phyloP scores from a whole-genome alignment of 2,113 vertebrate genomes.

The Sialia sialis region DNA sequence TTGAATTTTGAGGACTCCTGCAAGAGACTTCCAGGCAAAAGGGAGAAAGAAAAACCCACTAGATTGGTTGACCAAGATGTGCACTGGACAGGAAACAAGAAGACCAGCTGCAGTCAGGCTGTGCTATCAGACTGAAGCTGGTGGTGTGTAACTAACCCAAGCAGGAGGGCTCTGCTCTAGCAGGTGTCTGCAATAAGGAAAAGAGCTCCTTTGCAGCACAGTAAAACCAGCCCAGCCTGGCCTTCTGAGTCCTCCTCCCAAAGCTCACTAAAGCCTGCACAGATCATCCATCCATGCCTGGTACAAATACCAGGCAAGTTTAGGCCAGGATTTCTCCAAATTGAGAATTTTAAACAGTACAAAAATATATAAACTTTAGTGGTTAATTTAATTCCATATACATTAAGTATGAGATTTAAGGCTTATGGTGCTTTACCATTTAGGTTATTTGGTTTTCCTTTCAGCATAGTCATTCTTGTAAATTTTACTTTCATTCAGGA shows the following conservation, averaged over 20 bases:
- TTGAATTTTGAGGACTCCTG: background rate
- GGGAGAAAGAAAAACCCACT: background rate
- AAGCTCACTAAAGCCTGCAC: background rate
- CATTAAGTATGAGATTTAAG: background rate
- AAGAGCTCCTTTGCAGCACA: background rate
- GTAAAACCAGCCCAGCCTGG: background rate
- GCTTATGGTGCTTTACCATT: background rate
- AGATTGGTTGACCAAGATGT: background rate
- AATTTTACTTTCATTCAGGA: background rate
- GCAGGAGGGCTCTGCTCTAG: background rate
- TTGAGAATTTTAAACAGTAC: background rate
- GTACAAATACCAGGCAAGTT: background rate
- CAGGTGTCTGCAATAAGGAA: background rate
- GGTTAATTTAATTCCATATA: background rate
- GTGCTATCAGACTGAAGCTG: background rate
- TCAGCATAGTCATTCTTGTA: background rate
- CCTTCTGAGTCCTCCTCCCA: background rate
- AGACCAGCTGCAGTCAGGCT: background rate
- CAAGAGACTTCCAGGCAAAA: background rate
- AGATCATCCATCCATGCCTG: background rate
- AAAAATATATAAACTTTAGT: background rate
- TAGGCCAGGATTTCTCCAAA: background rate
- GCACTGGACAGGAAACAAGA: background rate
- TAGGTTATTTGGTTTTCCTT: background rate
- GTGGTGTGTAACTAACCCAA: accelerated